phyloP scores from a whole-genome alignment of 2,113 vertebrate species.

The Grallaria varia region DNA sequence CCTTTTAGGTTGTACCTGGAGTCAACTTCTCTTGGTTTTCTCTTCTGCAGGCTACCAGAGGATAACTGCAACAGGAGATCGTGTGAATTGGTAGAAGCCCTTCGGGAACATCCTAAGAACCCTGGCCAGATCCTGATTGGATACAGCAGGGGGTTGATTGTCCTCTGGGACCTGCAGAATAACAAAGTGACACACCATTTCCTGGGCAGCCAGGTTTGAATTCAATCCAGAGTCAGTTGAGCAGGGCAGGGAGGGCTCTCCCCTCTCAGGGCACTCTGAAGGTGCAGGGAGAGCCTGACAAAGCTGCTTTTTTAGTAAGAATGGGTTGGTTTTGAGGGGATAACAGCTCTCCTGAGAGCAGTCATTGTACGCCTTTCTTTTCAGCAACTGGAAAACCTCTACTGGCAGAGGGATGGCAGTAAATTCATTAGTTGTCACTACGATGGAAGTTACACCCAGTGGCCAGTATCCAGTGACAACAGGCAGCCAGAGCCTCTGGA shows the following conservation, averaged over 20 bases:
- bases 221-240: background rate
- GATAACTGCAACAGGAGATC: slow-evolving; percentile 84
- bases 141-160: slow-evolving; percentile 90
- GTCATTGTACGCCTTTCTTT: background rate
- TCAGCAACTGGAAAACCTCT: slow-evolving; percentile 92
- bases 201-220: slow-evolving; percentile 86
- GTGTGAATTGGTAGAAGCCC: slow-evolving; percentile 90
- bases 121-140: slow-evolving; percentile 87
- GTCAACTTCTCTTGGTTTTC: background rate
- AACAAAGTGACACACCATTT: slow-evolving; percentile 79
- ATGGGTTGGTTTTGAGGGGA: background rate
- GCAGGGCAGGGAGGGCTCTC: background rate
- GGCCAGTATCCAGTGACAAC: slow-evolving; percentile 76
- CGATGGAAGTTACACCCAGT: slow-evolving; percentile 90
- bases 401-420: slow-evolving; percentile 88
- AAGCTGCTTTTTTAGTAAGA: background rate
- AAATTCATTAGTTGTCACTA: slow-evolving; percentile 91
- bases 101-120: slow-evolving; percentile 87
- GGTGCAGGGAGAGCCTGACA: background rate
- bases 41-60: slow-evolving; percentile 80
- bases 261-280: background rate
- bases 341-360: background rate
- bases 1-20: background rate
- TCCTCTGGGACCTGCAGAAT: slow-evolving; percentile 87
- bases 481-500: slow-evolving; percentile 79